phyloP scores from a whole-genome alignment of 2,888 invertebrate species.

The Dicycla oo region DNA sequence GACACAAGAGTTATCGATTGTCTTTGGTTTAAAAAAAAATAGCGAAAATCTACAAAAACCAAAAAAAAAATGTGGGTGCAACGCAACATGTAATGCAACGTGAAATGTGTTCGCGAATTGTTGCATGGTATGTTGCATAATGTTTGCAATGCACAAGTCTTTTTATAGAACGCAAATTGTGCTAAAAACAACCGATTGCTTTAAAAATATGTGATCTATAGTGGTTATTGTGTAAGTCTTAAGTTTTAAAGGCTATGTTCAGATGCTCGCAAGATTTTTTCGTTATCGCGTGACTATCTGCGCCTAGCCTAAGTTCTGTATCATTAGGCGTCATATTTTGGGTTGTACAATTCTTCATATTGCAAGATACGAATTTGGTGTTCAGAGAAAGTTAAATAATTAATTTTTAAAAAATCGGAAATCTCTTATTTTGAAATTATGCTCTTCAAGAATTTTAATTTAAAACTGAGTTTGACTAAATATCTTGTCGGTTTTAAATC shows the following conservation, averaged over 20 bases:
- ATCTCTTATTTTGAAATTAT: no score
- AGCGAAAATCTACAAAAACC: background rate
- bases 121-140: conserved; percentile 5
- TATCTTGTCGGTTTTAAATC: no score
- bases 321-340: no score
- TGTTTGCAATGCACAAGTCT: background rate
- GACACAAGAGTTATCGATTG: conserved; percentile 19
- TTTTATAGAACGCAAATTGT: background rate
- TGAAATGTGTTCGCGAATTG: background rate
- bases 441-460: no score
- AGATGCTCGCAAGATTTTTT: conserved; percentile 2
- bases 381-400: no score
- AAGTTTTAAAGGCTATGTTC: conserved; percentile 8
- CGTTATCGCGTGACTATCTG: background rate
- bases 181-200: conserved; percentile 23
- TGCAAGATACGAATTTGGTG: no score
- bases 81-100: conserved; percentile 9
- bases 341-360: no score
- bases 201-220: conserved; percentile 30
- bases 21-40: conserved; percentile 1
- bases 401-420: no score
- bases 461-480: no score
- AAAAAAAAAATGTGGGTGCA: background rate
- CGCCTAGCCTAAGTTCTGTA: conserved; percentile 5
- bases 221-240: conserved; percentile 42